Percentiles rank a stretch among this genome's conserved stretches.
Evolutionary conservation across 2,797 vertebrate genomes (phyloP).

Genomic region (Saxicola maurus): DNA sequence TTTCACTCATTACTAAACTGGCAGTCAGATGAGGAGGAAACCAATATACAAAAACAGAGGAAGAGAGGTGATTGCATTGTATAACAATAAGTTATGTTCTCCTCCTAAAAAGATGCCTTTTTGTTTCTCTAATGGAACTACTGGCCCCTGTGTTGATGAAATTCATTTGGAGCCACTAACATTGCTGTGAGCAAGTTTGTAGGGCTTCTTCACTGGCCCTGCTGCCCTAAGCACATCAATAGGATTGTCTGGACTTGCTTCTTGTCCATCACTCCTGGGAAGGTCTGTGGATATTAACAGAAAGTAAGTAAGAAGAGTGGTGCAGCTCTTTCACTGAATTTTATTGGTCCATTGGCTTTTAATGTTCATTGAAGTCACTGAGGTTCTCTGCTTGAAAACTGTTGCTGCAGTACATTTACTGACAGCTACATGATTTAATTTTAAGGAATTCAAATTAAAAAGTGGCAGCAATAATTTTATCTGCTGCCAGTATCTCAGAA

Average conservation of each 20-base stretch:
- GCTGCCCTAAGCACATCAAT: background rate
- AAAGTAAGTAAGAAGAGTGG: background rate
- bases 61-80: background rate
- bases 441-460: background rate
- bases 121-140: background rate
- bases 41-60: background rate
- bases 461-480: background rate
- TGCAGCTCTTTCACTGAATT: background rate
- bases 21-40: background rate
- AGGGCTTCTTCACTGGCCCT: background rate
- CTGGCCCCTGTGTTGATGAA: background rate
- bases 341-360: background rate
- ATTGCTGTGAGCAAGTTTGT: background rate
- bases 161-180: background rate
- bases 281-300: background rate
- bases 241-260: background rate
- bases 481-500: background rate
- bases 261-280: background rate
- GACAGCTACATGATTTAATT: background rate
- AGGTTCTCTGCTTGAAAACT: background rate
- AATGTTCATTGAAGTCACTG: background rate
- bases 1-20: background rate
- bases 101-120: background rate
- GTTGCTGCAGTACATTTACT: background rate
- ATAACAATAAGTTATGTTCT: background rate